These are phyloP conservation scores for Arothron firmamentum DNA, from an alignment of 2,113 vertebrate genomes.

Conservation along the genomic window DNA sequence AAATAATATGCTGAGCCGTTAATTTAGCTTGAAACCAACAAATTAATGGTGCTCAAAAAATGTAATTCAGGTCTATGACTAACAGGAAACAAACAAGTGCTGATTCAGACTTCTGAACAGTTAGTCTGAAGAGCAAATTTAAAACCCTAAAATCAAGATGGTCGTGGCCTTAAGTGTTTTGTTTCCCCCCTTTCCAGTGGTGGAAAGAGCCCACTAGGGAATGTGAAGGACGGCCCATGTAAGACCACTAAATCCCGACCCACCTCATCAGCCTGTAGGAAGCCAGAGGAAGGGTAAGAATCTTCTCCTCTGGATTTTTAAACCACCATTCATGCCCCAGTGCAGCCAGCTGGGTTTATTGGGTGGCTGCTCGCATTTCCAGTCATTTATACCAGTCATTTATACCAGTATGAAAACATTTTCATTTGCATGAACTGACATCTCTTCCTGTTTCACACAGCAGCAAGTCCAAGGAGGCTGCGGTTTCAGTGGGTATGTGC, in stretches of 20 bases:
- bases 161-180: neutral
- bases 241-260: constrained; percentile 30
- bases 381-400: neutral
- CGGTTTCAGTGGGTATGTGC: constrained; percentile 57
- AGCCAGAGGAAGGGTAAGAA: constrained; percentile 60
- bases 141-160: neutral
- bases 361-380: neutral
- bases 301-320: neutral
- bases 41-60: no score
- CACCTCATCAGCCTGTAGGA: constrained; percentile 50
- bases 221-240: constrained; percentile 57
- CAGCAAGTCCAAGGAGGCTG: constrained; percentile 61
- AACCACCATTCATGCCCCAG: no score
- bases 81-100: no score
- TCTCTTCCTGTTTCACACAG: constrained; percentile 23
- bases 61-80: no score
- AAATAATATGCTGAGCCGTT: no score
- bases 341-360: no score
- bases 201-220: constrained; percentile 49
- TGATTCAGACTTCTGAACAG: no score
- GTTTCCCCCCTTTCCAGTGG: constrained; percentile 21
- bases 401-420: neutral
- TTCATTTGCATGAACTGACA: neutral
- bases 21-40: no score
- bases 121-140: no score